A percentile compares a stretch with the other conserved stretches of the same genome.
Evolutionary conservation across 2,113 vertebrate species (phyloP).

Genomic region (Scolopax mira): DNA sequence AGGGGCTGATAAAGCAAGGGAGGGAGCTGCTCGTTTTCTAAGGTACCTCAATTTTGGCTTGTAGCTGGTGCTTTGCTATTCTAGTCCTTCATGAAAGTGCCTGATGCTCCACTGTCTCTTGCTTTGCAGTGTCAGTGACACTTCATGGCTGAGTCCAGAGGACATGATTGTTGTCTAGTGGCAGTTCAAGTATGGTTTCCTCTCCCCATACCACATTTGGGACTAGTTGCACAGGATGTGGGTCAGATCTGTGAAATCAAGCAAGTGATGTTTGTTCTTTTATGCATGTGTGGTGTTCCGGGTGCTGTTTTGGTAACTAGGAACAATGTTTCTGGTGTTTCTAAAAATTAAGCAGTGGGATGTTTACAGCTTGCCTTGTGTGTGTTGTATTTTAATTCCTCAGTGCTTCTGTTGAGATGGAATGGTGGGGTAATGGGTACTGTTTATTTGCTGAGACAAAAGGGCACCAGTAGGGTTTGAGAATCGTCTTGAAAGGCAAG

Average conservation of each 20-base stretch:
- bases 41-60: not conserved
- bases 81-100: not conserved
- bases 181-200: not conserved
- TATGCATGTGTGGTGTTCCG: not conserved
- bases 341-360: not conserved
- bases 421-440: not conserved
- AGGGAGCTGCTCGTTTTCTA: not conserved
- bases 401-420: not conserved
- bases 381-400: not conserved
- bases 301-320: not conserved
- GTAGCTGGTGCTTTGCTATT: not conserved
- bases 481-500: not conserved
- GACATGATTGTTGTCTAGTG: not conserved
- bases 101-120: not conserved
- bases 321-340: not conserved
- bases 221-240: conserved; percentile 42
- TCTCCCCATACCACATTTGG: not conserved
- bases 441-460: not conserved
- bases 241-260: conserved; percentile 29
- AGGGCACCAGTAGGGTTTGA: not conserved
- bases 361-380: not conserved
- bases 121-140: not conserved
- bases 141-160: not conserved
- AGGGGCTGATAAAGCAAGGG: not conserved
- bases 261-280: not conserved